Percentiles rank a stretch among this genome's conserved stretches.
phyloP scores from a whole-genome alignment of 2,797 vertebrate species.

The Rhinella marina region DNA sequence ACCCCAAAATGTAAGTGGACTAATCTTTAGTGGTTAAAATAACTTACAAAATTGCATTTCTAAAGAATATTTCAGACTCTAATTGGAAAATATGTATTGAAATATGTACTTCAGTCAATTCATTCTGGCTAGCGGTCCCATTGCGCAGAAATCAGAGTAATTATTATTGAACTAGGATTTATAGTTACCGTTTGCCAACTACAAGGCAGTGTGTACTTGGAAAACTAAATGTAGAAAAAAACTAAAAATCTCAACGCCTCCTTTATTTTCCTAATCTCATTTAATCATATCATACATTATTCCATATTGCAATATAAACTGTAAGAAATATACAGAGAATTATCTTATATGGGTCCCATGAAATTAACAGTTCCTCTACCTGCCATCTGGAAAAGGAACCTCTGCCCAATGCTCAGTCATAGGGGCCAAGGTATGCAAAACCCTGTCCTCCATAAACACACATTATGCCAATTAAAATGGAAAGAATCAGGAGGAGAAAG shows the following conservation, averaged over 20 bases:
- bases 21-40: neutral
- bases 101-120: constrained; percentile 16
- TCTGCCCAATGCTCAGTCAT: no score
- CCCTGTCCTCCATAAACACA: no score
- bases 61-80: neutral
- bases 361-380: no score
- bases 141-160: neutral
- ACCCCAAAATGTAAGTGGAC: neutral
- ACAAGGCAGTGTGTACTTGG: neutral
- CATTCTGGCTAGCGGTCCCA: constrained; percentile 16
- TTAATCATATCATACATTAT: neutral
- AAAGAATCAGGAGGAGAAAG: no score
- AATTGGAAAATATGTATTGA: constrained; percentile 8
- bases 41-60: neutral
- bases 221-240: neutral
- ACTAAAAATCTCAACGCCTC: neutral
- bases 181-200: neutral
- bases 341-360: no score
- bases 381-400: no score
- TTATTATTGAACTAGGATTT: constrained; percentile 20
- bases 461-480: no score
- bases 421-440: no score
- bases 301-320: neutral
- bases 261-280: neutral
- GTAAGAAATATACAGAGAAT: neutral